Conservation (phyloP, 1,140 invertebrate genomes). For the Lerema accius region DNA sequence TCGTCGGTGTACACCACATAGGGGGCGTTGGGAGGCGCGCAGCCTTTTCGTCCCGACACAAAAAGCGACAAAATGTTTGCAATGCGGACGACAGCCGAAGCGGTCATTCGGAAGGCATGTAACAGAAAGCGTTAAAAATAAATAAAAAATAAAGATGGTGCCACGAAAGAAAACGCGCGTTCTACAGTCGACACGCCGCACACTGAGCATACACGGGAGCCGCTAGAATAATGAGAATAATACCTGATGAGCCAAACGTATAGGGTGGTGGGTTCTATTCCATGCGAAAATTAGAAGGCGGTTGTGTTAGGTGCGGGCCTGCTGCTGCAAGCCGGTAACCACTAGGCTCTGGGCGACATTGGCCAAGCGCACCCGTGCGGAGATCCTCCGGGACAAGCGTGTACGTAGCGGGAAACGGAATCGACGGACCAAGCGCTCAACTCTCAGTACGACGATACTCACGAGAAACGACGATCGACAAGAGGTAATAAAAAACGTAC, state of each 20-base stretch:
- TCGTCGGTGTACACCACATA: conserved; percentile 97
- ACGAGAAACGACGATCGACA: conserved; percentile 78
- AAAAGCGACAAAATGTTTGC: conserved; percentile 80
- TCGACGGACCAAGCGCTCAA: conserved; percentile 78
- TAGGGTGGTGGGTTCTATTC: conserved; percentile 79
- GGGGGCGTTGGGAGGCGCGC: conserved; percentile 91
- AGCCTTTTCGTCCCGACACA: conserved; percentile 76
- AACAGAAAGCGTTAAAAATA: conserved; percentile 83
- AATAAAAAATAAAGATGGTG: conserved; percentile 73
- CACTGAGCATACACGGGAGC: conserved; percentile 76
- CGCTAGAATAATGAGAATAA: conserved; percentile 80
- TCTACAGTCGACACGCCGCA: conserved; percentile 71
- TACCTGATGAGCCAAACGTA: conserved; percentile 82
- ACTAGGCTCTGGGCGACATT: conserved; percentile 73
- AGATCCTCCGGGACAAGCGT: conserved; percentile 78
- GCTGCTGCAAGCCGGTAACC: conserved; percentile 75
- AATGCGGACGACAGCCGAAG: conserved; percentile 79
- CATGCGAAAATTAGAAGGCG: conserved; percentile 81
- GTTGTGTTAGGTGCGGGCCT: conserved; percentile 80
- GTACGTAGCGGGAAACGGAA: conserved; percentile 80
- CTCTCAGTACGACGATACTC: conserved; percentile 78
- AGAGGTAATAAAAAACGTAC: conserved; percentile 91
- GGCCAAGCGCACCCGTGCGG: conserved; percentile 80
- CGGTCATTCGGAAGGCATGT: conserved; percentile 83
- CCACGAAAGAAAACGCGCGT: conserved; percentile 66